Evolutionary conservation across 2,888 invertebrate species (phyloP), one percentile per base, ranked within the genome.

Genomic region (Torymus aiolomorphi): DNA sequence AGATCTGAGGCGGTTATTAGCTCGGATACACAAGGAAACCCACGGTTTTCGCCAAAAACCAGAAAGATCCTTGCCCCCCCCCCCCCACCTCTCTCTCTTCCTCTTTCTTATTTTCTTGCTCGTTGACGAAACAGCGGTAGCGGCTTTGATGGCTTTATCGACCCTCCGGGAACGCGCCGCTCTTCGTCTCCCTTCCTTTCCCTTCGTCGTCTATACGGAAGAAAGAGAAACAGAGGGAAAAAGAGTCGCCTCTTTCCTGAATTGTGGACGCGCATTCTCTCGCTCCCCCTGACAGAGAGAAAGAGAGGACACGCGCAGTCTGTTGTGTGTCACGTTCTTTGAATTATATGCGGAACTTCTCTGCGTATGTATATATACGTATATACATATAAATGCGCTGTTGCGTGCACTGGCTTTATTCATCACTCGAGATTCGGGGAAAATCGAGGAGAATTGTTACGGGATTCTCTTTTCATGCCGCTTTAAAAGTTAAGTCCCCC

Each of bases 1-100:
- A 57, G 61, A 57, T 71, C 70, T 65, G 79, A 83, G 83, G 82
- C 83, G 81, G 83, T 83, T 84, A 84, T 84, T 84, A 84, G 83
- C 84, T 72, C 77, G 77, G 8, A 42, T 8, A 42, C 5, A 82
- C 78, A 80, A 80, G 71, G 72, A 71, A 77, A 71, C 24, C 70
- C 70, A 31, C 1, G 71, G 72, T 83, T 82, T 82, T 82, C 71
- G 81, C 82, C 57, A 82, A 81, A 81, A 79, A 62, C 59, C 71
- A 56, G 24, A 75, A 69, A 62, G 78, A 74, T 20, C 52, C 31
- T 61, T 66, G 51, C 3, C 20, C n/a, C 20, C 42, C 57, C 18
- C 14, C 62, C 59, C 56, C 67, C 57, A 69, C 63, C 67, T 62
- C 69, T 57, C 51, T n/a, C 75, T 14, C 20, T 66, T 54, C 42